These are phyloP conservation scores for Arizona elegans DNA, from an alignment of 2,113 vertebrate genomes.

Conservation along the genomic window DNA sequence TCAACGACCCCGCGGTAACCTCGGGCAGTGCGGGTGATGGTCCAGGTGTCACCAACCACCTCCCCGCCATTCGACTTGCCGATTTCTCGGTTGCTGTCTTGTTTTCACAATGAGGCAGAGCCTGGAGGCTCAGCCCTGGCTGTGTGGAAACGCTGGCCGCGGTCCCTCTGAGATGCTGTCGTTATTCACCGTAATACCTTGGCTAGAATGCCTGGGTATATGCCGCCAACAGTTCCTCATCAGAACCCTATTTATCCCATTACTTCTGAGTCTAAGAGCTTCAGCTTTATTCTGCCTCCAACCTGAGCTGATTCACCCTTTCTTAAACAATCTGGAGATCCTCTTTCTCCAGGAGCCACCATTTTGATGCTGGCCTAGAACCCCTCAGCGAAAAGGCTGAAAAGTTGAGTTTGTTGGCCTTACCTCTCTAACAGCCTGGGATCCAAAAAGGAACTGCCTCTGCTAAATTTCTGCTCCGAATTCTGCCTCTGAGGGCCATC, in stretches of 20 bases:
- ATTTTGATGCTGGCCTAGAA: background rate
- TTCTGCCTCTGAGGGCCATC: background rate
- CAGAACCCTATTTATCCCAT: background rate
- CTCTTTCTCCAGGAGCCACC: background rate
- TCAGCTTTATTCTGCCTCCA: background rate
- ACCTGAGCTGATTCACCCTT: background rate
- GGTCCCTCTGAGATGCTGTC: too few relatives aligned
- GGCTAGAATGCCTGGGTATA: too few relatives aligned
- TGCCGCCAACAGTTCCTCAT: too few relatives aligned
- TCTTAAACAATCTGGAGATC: background rate
- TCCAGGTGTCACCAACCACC: too few relatives aligned
- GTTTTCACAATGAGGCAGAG: too few relatives aligned
- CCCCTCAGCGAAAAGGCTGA: background rate
- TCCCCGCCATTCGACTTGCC: too few relatives aligned
- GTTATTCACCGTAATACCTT: too few relatives aligned
- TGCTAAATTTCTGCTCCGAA: background rate
- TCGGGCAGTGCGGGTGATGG: too few relatives aligned
- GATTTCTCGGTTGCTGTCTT: too few relatives aligned
- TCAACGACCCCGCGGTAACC: too few relatives aligned
- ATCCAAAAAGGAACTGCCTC: background rate
- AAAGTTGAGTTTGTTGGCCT: background rate
- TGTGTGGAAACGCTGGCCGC: too few relatives aligned
- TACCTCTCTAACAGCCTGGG: background rate
- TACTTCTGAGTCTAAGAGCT: background rate
- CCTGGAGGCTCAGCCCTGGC: too few relatives aligned